phyloP scores from a whole-genome alignment of 2,888 invertebrate genomes.

The Bombylius discolor region DNA sequence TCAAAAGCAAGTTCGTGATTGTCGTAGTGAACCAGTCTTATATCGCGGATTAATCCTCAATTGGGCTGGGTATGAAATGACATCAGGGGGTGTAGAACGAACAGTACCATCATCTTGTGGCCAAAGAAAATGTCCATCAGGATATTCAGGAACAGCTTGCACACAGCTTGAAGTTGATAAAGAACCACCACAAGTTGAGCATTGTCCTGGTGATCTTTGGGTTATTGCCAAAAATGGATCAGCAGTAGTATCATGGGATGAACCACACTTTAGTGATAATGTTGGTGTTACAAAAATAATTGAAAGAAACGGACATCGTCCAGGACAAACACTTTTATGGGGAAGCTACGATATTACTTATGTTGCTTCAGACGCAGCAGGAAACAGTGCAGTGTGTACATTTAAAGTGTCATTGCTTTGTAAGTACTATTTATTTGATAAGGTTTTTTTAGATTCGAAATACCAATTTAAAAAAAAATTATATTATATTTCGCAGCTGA shows the following conservation, averaged over 20 bases:
- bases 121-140: slow-evolving; percentile 74
- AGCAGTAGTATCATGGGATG: slow-evolving; percentile 81
- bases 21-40: slow-evolving; percentile 80
- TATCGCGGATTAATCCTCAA: slow-evolving; percentile 75
- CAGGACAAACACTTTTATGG: slow-evolving; percentile 80
- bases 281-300: slow-evolving; percentile 65
- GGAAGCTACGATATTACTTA: slow-evolving; percentile 87
- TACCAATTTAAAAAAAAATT: not conserved
- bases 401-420: slow-evolving; percentile 83
- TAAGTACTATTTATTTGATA: slow-evolving; percentile 38
- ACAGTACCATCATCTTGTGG: slow-evolving; percentile 87
- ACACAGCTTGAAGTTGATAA: slow-evolving; percentile 74
- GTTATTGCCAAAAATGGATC: slow-evolving; percentile 87
- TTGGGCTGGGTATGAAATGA: slow-evolving; percentile 88
- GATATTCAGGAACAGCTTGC: slow-evolving; percentile 75
- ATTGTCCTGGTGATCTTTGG: slow-evolving; percentile 90
- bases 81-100: slow-evolving; percentile 77
- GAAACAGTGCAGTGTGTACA: slow-evolving; percentile 80
- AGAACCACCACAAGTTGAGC: slow-evolving; percentile 71
- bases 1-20: slow-evolving; percentile 86
- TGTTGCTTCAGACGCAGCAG: slow-evolving; percentile 84
- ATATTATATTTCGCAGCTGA: slow-evolving; percentile 51
- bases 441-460: not conserved
- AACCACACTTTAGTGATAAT: slow-evolving; percentile 81
- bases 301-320: slow-evolving; percentile 73